These are phyloP conservation scores for Papilio xuthus DNA, from an alignment of 1,140 invertebrate species.

Conservation along the genomic window DNA sequence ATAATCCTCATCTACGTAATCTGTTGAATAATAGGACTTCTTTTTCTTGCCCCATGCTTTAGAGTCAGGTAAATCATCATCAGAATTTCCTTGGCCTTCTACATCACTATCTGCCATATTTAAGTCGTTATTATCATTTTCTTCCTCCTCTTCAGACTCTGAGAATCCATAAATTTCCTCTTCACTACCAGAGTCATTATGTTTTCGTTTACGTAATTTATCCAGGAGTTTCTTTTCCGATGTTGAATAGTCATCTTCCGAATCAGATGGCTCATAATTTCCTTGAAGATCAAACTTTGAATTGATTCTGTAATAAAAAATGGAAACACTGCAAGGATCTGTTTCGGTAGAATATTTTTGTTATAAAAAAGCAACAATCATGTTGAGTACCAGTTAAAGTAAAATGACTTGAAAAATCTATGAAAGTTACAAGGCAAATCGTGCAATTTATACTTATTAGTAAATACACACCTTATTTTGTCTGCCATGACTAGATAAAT, in stretches of 20 bases:
- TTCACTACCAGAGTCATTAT: slow-evolving; percentile 83
- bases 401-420: neutral
- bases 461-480: slow-evolving; percentile 57
- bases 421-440: neutral
- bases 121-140: slow-evolving; percentile 69
- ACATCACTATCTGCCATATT: slow-evolving; percentile 86
- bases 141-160: slow-evolving; percentile 80
- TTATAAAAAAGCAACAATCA: no score
- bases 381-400: no score
- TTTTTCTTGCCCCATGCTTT: slow-evolving; percentile 94
- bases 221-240: slow-evolving; percentile 84
- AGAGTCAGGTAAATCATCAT: slow-evolving; percentile 87
- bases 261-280: slow-evolving; percentile 85
- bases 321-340: neutral
- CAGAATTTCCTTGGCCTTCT: slow-evolving; percentile 85
- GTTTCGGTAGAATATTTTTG: slow-evolving; percentile 14
- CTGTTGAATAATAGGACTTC: slow-evolving; percentile 90
- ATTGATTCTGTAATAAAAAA: slow-evolving; percentile 66
- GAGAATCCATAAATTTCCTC: slow-evolving; percentile 86
- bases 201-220: slow-evolving; percentile 82
- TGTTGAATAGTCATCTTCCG: slow-evolving; percentile 87
- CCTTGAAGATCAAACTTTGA: slow-evolving; percentile 73
- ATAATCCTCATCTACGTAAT: slow-evolving; percentile 94
- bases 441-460: neutral
- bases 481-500: slow-evolving; percentile 50